Base-by-base conservation (phyloP, 2,113 vertebrate species). In the Dinomys branickii region DNA sequence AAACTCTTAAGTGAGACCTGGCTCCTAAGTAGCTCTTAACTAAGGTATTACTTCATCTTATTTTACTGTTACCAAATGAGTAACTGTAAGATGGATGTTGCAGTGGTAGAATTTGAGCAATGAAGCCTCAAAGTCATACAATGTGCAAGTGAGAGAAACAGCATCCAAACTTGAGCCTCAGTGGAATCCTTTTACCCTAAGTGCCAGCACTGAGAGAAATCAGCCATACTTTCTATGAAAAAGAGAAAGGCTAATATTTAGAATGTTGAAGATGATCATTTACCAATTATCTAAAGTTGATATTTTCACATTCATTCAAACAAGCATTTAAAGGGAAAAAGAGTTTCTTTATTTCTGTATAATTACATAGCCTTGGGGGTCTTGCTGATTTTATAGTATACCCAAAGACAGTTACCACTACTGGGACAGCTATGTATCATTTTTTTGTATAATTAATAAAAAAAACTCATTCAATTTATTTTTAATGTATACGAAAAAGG, bases 401-500 rank as follows among this genome's bases (percentile, higher is more conserved):
- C 95, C 96, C 94, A 97, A 97, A 88, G 92, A 69, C 90, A 87
- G 88, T 97, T 97, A 85, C 38, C 0, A 4, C 71, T 97, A 20
- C 97, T 97, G 97, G 24, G 90, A 82, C 83, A 96, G 80, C 96
- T 97, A 86, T 50, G 93, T 95, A 93, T 96, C 96, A 92, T 90
- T 16, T 59, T 59, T 24, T 59, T 8, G 8, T 24, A 58, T 59
- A 59, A 9, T 59, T 59, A 59, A 20, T 59, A 20, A 59, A 24
- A 59, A 24, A 59, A 59, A 59, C 22, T 59, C 22, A 59, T 24
- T 59, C 58, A 59, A 26, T 26, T 2, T 59, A 59, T 24, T 59
- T 59, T 59, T 59, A 24, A 22, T 59, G 24, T 59, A 24, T 59
- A 16, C 20, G 24, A 59, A 50, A 59, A 58, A 58, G 17, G 17